Base-by-base conservation (phyloP, 2,888 invertebrate genomes). In the Papilio protenor region DNA sequence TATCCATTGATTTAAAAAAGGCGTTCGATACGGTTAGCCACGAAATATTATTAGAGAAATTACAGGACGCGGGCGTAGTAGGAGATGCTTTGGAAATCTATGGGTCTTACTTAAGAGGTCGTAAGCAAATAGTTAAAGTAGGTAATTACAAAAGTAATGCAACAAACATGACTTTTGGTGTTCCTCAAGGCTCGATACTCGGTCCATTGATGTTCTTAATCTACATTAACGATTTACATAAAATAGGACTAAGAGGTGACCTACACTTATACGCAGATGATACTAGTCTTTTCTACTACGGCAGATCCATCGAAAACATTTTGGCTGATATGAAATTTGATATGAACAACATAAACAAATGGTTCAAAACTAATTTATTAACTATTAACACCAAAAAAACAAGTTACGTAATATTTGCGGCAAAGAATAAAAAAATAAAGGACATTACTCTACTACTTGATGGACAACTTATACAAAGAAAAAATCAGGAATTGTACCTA, bases 1-100 rank as follows among this genome's bases (percentile, higher is more conserved):
- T 80, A 14, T 80, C 78, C n/a, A 77, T 79, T 45, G 77, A 77
- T 45, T 49, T 66, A n/a, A 77, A 77, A 27, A 27, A 27, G 27
- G 27, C 27, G 27, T 27, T 27, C 3, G 27, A 27, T 27, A 27
- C 27, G 27, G 57, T 64, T 71, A 23, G 66, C 27, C 72, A 78
- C 33, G n/a, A 64, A 33, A 33, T 80, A 70, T 74, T 79, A 12
- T 52, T 77, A n/a, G 40, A 75, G 18, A 75, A 79, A 66, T 47
- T 66, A 40, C n/a, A 69, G 59, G 23, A 73, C 49, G 73, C 49
- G 2, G 74, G 73, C n/a, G 55, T 79, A 14, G 69, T 69, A 11
- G 74, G 71, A 10, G 45, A 14, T 33, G 75, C 77, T 1, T 52
- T 64, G 18, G 57, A 77, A 8, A 74, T 79, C 16, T 64, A 77